Base-by-base conservation (phyloP, 1,140 invertebrate species). In the Rhagoletis zephyria region DNA sequence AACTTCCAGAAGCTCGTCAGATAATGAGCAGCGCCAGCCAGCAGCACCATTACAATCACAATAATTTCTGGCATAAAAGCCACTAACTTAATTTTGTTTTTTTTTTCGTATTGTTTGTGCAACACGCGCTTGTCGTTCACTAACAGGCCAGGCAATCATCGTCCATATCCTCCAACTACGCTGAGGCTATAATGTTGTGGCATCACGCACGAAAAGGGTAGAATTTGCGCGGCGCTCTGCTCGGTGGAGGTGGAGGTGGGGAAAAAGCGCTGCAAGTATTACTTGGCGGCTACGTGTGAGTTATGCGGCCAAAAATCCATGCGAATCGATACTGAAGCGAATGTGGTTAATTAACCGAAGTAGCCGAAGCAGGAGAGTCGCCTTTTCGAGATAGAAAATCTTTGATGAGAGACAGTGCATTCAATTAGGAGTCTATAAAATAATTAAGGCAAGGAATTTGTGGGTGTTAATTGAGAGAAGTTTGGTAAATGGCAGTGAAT, bases 1-100 rank as follows among this genome's bases (percentile, higher is more conserved):
- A 85, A 85, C 60, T 42, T 85, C 85, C 59, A 85, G 85, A 85
- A 85, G 85, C 85, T 85, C 85, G 63, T 85, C 85, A 61, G 85
- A 85, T 85, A 85, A 61, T 85, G 45, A 81, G 48, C 67, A 74
- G 67, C 67, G 67, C 42, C 67, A 74, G 67, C 42, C 51, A 30
- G 0, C 3, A 67, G 40, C 42, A 74, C 40, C 67, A 74, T 74
- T 74, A 74, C 67, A 74, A 74, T 65, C n/a, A 70, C 67, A 70
- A 48, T 12, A 45, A 70, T 70, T 48, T 14, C 67, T 12, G 14
- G 67, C 67, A 74, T 14, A 74, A 81, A 81, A 63, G 85, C 60
- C 12, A 61, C 59, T 85, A 45, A 85, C 56, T 85, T 85, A 85
- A 85, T 85, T 85, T 85, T 85, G 14, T 42, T 85, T 42, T 85